Evolutionary conservation across 1,140 invertebrate genomes (phyloP), one percentile per base, ranked within the genome.

Genomic region (Macrocentrus cingulum): DNA sequence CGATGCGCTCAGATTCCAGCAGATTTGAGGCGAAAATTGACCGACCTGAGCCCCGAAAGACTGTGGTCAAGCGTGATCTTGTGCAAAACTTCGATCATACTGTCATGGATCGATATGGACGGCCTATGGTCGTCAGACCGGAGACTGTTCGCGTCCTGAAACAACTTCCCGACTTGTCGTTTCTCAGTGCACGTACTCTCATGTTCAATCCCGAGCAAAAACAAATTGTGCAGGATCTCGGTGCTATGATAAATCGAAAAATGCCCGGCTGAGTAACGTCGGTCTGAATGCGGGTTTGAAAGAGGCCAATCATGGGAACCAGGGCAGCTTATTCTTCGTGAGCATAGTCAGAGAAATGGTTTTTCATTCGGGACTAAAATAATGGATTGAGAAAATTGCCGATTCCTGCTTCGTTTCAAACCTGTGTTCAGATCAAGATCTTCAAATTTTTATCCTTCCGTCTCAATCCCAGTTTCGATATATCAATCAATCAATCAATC

Each of bases 221-320:
- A 32, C 73, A 76, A 37, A 72, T 80, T 15, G 66, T 76, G 56
- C 70, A 67, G 29, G 78, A 80, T 59, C 60, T 80, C n/a, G 76
- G 76, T 60, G 73, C 76, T 49, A 70, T 78, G 72, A 79, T 79
- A 57, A 80, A 76, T 74, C 69, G 76, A 37, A 80, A 80, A 49
- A 80, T 80, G 77, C 77, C 77, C 19, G 77, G 77, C 65, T 80
- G 76, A 80, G 76, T 80, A 74, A 79, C 75, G 60, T 77, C 74
- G 75, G 77, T 80, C 76, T 80, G 77, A 79, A 77, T 71, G 59
- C 66, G 59, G 61, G 65, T 71, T 74, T 75, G 65, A 73, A 75
- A 72, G 60, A 18, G 16, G 36, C 37, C 13, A 39, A 42, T 18
- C 37, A 54, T 39, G 13, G 13, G 50, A 13, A 54, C 19, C 11